Evolutionary conservation across 2,888 invertebrate species (phyloP).

Genomic region (Bhutanitis thaidina): DNA sequence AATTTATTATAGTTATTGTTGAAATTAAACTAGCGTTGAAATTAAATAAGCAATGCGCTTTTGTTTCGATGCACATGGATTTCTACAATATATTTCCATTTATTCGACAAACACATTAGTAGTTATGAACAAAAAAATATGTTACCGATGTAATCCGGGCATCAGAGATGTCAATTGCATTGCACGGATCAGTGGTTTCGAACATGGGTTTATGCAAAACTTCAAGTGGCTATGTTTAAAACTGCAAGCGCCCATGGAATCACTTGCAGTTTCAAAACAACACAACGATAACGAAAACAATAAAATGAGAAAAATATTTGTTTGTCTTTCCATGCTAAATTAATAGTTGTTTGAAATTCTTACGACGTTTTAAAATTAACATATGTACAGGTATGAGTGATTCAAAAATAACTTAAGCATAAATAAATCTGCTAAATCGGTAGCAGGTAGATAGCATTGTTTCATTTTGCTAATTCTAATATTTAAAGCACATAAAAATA

Average conservation of each 20-base stretch:
- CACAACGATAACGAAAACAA: background rate
- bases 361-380: background rate
- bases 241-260: too few species aligned
- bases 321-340: background rate
- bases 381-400: background rate
- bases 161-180: constrained; percentile 19
- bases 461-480: too few species aligned
- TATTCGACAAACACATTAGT: background rate
- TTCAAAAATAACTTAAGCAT: background rate
- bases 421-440: too few species aligned
- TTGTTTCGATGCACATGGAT: too few species aligned
- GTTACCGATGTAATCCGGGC: constrained; percentile 14
- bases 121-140: constrained; percentile 17
- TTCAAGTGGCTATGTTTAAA: too few species aligned
- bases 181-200: constrained; percentile 5
- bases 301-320: background rate
- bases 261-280: background rate
- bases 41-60: too few species aligned
- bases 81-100: too few species aligned
- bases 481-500: too few species aligned
- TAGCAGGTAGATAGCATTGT: too few species aligned
- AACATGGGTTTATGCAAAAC: too few species aligned
- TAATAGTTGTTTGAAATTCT: background rate
- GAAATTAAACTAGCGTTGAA: too few species aligned
- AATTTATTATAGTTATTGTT: too few species aligned